phyloP scores from a whole-genome alignment of 1,140 invertebrate genomes.

The Atta cephalotes region DNA sequence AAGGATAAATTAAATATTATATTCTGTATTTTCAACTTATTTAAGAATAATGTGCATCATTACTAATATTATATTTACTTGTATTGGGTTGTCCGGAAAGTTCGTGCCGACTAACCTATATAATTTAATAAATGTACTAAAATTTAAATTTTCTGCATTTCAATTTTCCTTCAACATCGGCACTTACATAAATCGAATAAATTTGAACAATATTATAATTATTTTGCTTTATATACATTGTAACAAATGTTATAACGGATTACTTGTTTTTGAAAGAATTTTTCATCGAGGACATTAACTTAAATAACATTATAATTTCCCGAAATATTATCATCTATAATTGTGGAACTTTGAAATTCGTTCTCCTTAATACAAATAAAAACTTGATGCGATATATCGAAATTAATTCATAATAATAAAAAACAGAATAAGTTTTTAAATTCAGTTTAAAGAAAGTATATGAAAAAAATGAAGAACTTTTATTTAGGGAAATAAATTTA shows the following conservation, averaged over 20 bases:
- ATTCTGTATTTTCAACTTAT: conserved; percentile 3
- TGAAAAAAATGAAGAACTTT: neutral
- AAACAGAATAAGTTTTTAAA: neutral
- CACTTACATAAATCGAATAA: neutral
- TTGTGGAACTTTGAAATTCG: neutral
- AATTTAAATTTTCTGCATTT: too few species aligned
- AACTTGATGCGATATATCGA: neutral
- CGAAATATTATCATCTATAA: neutral
- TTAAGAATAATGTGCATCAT: neutral
- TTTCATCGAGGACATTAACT: neutral
- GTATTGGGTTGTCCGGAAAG: too few species aligned
- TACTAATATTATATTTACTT: neutral
- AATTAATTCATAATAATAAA: conserved; percentile 1
- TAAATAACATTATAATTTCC: neutral
- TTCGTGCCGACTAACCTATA: too few species aligned
- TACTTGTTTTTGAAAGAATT: neutral
- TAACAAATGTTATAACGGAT: neutral
- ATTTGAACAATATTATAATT: neutral
- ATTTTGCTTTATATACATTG: neutral
- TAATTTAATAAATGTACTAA: too few species aligned
- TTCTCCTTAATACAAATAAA: neutral
- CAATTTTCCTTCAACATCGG: too few species aligned
- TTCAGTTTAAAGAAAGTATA: neutral
- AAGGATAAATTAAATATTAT: neutral
- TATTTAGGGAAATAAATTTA: conserved; percentile 1